Conservation (phyloP, 2,888 invertebrate genomes). For the Noctua fimbriata region DNA sequence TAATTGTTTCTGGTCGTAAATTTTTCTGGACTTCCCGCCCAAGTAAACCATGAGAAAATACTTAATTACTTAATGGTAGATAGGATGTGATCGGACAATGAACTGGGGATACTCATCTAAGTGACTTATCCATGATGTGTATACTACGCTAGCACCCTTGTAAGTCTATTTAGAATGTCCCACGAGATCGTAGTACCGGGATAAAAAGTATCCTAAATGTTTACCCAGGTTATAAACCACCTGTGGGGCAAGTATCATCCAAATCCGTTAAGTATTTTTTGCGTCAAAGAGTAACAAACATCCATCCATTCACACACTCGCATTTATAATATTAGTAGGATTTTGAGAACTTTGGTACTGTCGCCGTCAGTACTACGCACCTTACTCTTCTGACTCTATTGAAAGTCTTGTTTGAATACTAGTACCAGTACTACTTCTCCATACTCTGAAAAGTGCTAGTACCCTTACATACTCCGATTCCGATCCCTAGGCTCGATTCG, state of each 20-base stretch:
- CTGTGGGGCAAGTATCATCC: too few relatives aligned
- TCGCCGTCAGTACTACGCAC: neutral
- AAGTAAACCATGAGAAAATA: slow-evolving; percentile 35
- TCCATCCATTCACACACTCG: too few relatives aligned
- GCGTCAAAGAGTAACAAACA: too few relatives aligned
- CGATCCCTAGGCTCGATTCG: neutral
- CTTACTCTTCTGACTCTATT: neutral
- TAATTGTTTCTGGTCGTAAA: slow-evolving; percentile 53
- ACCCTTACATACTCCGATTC: neutral
- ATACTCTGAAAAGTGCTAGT: neutral
- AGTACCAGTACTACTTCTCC: neutral
- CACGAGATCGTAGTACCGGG: too few relatives aligned
- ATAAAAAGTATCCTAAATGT: too few relatives aligned
- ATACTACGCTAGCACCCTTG: neutral
- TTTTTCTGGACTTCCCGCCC: slow-evolving; percentile 15
- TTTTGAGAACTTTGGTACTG: neutral
- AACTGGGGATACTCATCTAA: slow-evolving; percentile 12
- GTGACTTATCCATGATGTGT: neutral
- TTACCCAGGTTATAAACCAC: too few relatives aligned
- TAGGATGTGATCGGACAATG: slow-evolving; percentile 14
- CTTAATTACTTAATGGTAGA: slow-evolving; percentile 40
- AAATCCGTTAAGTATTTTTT: too few relatives aligned
- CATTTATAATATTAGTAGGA: neutral
- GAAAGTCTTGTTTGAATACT: neutral
- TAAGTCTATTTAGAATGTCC: neutral